Conservation (phyloP, 2,113 vertebrate genomes). For the Zingel zingel region DNA sequence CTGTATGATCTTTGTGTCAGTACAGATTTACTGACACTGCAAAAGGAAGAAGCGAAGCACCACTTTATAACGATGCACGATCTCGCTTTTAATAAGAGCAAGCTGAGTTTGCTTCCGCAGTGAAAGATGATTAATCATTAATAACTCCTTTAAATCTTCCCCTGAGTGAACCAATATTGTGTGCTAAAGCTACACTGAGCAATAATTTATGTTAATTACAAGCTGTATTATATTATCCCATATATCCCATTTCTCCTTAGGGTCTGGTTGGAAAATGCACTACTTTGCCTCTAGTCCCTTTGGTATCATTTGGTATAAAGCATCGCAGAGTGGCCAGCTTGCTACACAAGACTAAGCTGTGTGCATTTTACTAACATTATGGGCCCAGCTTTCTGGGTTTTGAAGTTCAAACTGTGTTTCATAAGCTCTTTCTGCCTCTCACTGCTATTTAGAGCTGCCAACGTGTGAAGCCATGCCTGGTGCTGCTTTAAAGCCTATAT, state of each 20-base stretch:
- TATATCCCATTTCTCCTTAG: slow-evolving; percentile 15
- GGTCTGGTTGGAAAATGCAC: neutral
- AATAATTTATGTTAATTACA: slow-evolving; percentile 25
- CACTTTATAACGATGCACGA: slow-evolving; percentile 17
- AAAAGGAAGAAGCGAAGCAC: neutral
- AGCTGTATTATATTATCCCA: slow-evolving; percentile 7
- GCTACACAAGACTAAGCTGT: neutral
- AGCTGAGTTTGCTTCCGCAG: slow-evolving; percentile 17
- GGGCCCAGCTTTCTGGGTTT: neutral
- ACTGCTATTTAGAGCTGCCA: slow-evolving; percentile 47
- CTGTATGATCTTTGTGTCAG: slow-evolving; percentile 10
- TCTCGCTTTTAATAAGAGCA: slow-evolving; percentile 5
- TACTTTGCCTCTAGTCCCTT: neutral
- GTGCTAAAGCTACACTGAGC: neutral
- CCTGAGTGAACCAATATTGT: slow-evolving; percentile 1
- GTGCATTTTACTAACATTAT: slow-evolving; percentile 2
- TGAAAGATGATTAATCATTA: slow-evolving; percentile 22
- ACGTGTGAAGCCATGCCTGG: slow-evolving; percentile 46
- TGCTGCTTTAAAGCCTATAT: slow-evolving; percentile 43
- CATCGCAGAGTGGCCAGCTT: neutral
- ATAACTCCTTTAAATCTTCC: slow-evolving; percentile 14
- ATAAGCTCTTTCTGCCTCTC: slow-evolving; percentile 2
- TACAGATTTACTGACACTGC: slow-evolving; percentile 30
- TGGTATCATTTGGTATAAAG: neutral
- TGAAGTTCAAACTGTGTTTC: slow-evolving; percentile 39